Base-by-base conservation (phyloP, 2,797 vertebrate species). In the Peromyscus aztecus region DNA sequence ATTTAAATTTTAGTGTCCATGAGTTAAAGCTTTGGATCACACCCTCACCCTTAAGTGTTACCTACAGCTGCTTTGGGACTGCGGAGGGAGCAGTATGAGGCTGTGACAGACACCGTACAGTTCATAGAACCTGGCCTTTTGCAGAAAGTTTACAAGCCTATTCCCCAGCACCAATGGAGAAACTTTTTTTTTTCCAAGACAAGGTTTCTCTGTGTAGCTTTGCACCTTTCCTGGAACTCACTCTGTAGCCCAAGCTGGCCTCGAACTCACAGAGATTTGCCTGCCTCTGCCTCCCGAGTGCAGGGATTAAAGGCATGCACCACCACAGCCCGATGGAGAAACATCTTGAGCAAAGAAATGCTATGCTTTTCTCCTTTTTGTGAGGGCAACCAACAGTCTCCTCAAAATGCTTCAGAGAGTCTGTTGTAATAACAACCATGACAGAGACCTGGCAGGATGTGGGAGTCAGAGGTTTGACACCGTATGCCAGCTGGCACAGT, bases 61-160 rank as follows among this genome's bases (percentile, higher is more conserved):
- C 9, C 31, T 37, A 0, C 12, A 19, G 63, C 24, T 57, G 29
- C 83, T 23, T 10, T 9, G 16, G 1, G 1, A 0, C 37, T 13
- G 0, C 23, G 7, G 40, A 0, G 1, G 40, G 59, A 24, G 1
- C 55, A 7, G 3, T 2, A 17, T 6, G 8, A 29, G 13, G 11
- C 3, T 1, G 0, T 61, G 61, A 37, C 69, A 52, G 61, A 83
- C 10, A n/a, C 49, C 9, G 1, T 4, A 0, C 4, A 17, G 12
- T 6, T 13, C 21, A 37, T 12, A 29, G 46, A 65, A 57, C 67
- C 76, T 19, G 43, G 8, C 52, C 73, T 76, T 65, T 69, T 10
- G 3, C 16, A 21, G 81, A 37, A 17, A 29, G 13, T 77, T 55
- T 69, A 63, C n/a, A 65, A 8, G 11, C 24, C 31, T 75, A 37